A percentile compares a stretch with the other conserved stretches of the same genome.
Conservation (phyloP, 1,140 invertebrate genomes). For the Harpegnathos saltator region DNA sequence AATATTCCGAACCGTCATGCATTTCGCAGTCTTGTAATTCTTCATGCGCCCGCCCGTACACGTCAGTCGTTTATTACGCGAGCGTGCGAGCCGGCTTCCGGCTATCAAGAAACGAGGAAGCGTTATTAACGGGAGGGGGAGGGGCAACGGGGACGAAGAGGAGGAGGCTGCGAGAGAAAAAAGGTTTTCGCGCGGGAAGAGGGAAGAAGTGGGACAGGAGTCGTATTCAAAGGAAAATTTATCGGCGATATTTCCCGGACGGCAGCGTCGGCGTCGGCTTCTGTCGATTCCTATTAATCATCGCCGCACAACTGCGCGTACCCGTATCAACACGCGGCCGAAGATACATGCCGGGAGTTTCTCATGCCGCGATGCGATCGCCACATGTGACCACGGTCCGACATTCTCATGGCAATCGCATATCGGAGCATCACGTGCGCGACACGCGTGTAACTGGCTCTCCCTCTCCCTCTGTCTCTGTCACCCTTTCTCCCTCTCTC, state of each 20-base stretch:
- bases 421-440: slow-evolving; percentile 66
- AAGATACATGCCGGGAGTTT: slow-evolving; percentile 62
- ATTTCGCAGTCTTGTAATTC: slow-evolving; percentile 24
- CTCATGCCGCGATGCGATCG: slow-evolving; percentile 54
- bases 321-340: slow-evolving; percentile 25
- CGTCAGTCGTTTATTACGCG: neutral
- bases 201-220: neutral
- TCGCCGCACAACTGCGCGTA: slow-evolving; percentile 24
- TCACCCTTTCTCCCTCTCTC: too few species aligned
- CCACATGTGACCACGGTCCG: slow-evolving; percentile 60
- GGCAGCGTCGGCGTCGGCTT: slow-evolving; percentile 35
- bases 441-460: slow-evolving; percentile 39
- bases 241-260: slow-evolving; percentile 62
- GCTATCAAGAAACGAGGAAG: slow-evolving; percentile 12
- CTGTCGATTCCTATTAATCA: slow-evolving; percentile 73
- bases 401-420: slow-evolving; percentile 71
- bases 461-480: neutral
- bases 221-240: slow-evolving; percentile 61
- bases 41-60: neutral
- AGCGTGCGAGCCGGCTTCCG: neutral
- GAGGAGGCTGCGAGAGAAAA: neutral
- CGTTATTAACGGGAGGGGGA: slow-evolving; percentile 33
- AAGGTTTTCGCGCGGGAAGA: neutral
- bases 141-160: neutral
- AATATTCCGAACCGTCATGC: slow-evolving; percentile 18